Evolutionary conservation across 2,888 invertebrate species (phyloP).

Genomic region (Xestia xanthographa): DNA sequence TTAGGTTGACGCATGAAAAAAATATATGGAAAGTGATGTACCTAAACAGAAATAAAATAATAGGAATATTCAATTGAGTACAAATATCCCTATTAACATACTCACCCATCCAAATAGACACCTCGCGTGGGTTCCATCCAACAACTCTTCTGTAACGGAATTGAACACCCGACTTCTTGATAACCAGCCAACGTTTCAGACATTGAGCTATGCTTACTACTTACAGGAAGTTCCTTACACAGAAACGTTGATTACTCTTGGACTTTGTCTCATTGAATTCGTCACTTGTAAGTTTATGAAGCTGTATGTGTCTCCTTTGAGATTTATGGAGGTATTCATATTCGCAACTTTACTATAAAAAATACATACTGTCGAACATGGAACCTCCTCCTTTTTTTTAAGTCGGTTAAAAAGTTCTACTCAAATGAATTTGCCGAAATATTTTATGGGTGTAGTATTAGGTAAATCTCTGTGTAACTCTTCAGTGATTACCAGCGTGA

Average conservation of each 20-base stretch:
- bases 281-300: neutral
- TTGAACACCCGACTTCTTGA: slow-evolving; percentile 39
- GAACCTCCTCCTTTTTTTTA: too few relatives aligned
- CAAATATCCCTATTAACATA: slow-evolving; percentile 30
- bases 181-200: slow-evolving; percentile 38
- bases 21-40: neutral
- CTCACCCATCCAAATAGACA: neutral
- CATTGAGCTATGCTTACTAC: slow-evolving; percentile 32
- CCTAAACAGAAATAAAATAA: neutral
- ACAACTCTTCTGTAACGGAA: slow-evolving; percentile 33
- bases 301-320: neutral
- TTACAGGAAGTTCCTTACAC: neutral
- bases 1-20: too few relatives aligned
- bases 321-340: neutral
- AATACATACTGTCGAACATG: too few relatives aligned
- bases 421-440: neutral
- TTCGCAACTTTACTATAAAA: neutral
- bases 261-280: neutral
- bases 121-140: neutral
- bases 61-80: neutral
- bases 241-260: neutral
- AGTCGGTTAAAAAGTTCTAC: neutral
- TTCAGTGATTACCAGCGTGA: neutral
- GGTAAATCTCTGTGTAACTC: neutral
- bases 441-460: neutral